A percentile compares a stretch with the other conserved stretches of the same genome.
Evolutionary conservation across 2,888 invertebrate genomes (phyloP).

Genomic region (Neria commutata): DNA sequence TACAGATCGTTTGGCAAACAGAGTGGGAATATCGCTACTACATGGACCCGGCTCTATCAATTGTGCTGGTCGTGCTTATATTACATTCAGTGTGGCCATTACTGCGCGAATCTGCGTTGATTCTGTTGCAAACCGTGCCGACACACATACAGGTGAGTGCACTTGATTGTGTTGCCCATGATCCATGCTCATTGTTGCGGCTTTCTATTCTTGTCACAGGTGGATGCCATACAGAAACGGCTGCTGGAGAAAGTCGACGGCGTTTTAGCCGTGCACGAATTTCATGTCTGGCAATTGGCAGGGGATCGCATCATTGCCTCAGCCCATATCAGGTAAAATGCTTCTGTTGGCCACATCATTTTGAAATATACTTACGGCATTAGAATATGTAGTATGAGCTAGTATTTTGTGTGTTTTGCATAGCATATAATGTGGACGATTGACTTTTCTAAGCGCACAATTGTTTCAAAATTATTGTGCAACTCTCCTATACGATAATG

Average conservation of each 20-base stretch:
- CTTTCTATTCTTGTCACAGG: constrained; percentile 61
- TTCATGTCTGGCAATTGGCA: constrained; percentile 98
- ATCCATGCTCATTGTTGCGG: not conserved
- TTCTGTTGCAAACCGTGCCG: constrained; percentile 96
- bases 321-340: constrained; percentile 83
- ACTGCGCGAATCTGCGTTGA: constrained; percentile 90
- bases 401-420: no score
- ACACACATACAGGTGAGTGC: constrained; percentile 83
- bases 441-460: no score
- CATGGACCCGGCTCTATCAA: constrained; percentile 93
- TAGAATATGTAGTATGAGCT: no score
- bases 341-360: no score
- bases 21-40: constrained; percentile 83
- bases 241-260: constrained; percentile 90
- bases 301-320: constrained; percentile 97
- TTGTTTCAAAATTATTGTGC: no score
- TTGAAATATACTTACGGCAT: no score
- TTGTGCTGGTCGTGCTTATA: constrained; percentile 85
- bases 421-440: no score
- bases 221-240: constrained; percentile 88
- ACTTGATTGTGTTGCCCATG: not conserved
- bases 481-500: no score
- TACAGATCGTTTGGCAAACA: constrained; percentile 74
- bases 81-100: constrained; percentile 90
- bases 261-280: constrained; percentile 94